Evolutionary conservation across 2,797 vertebrate species (phyloP), one percentile per base, ranked within the genome.

Genomic region (Tympanoctomys barrerae): DNA sequence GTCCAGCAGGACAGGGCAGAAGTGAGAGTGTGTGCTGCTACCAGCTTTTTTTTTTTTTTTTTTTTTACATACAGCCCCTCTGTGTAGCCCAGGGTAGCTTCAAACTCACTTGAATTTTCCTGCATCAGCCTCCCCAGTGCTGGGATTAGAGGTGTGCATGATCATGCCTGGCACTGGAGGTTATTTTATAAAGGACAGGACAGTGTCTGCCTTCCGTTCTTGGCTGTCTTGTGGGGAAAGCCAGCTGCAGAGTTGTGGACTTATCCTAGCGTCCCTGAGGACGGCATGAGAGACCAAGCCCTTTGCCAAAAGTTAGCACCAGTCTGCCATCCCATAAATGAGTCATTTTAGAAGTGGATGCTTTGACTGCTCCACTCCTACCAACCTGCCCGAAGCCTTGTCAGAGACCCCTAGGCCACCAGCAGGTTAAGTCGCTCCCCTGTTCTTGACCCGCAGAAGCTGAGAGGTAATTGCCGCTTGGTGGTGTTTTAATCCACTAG

Each of bases 401-500:
- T 28, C 59, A 84, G 70, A 87, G 39, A 86, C n/a, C 7, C n/a
- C 26, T 62, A 85, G 87, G 59, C 66, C 87, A 88, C 33, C 59
- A 31, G 7, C 11, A 8, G 57, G 24, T 13, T 62, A 73, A 61
- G n/a, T 84, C 54, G 4, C 42, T 92, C 24, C 24, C 54, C 49
- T 87, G 33, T 52, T 90, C 54, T 36, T 66, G 73, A 66, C 18
- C 16, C 92, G 61, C 14, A 84, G 85, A 93, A 93, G 77, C 19
- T 19, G 49, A 88, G 46, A 90, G 24, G 59, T 31, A 86, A 77
- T 49, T 52, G 78, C 62, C 77, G 22, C 75, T 92, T 94, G n/a
- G 39, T 94, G n/a, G 42, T 94, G 80, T 87, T 91, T 94, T 77
- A 78, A 46, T 85, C 36, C 71, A 12, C 14, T 57, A 36, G 5